Evolutionary conservation across 2,113 vertebrate genomes (phyloP).

Genomic region (Oceanites oceanicus): DNA sequence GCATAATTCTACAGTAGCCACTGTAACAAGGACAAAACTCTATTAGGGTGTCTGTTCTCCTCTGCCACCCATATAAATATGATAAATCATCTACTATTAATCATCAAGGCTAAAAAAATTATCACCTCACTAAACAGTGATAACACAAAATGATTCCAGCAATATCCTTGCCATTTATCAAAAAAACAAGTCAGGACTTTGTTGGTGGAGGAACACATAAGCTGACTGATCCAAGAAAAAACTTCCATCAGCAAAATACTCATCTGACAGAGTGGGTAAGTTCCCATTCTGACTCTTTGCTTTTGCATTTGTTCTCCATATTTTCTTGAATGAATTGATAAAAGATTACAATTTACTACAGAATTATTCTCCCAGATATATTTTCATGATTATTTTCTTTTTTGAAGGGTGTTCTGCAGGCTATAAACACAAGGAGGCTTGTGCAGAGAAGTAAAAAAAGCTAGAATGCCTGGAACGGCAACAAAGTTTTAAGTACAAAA

Average conservation of each 20-base stretch:
- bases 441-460: not conserved
- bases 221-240: not conserved
- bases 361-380: not conserved
- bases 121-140: not conserved
- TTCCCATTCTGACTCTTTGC: not conserved
- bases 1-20: not conserved
- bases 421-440: not conserved
- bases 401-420: not conserved
- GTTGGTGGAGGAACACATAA: not conserved
- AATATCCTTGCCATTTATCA: slow-evolving; percentile 24
- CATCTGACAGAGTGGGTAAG: not conserved
- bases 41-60: not conserved
- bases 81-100: slow-evolving; percentile 45
- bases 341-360: not conserved
- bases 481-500: not conserved
- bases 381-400: not conserved
- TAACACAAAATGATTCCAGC: slow-evolving; percentile 15
- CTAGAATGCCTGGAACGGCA: not conserved
- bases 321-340: not conserved
- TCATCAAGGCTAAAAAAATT: slow-evolving; percentile 21
- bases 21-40: slow-evolving; percentile 10
- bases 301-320: not conserved
- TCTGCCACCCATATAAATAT: slow-evolving; percentile 15
- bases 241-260: not conserved
- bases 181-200: not conserved